Evolutionary conservation across 30 jellyfish, hydroid and myxozoan genomes (phyloP).

Genomic region (Hydra vulgaris): DNA sequence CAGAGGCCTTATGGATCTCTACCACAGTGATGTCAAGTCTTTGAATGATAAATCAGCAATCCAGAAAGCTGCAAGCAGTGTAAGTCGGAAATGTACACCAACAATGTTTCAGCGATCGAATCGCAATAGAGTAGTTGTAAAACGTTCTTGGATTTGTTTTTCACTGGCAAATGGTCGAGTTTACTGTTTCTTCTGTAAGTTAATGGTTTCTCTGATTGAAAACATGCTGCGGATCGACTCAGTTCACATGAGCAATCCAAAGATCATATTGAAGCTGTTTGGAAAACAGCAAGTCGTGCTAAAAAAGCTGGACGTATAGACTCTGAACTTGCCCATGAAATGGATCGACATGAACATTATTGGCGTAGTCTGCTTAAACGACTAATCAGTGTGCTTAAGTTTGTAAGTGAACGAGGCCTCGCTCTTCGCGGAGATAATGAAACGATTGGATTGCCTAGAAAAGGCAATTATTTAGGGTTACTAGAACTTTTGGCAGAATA

Average conservation of each 20-base stretch:
- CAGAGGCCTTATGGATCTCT: not conserved
- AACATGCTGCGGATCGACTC: not conserved
- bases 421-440: conserved; percentile 2
- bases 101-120: not conserved
- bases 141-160: conserved; percentile 9
- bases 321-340: not conserved
- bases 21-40: not conserved
- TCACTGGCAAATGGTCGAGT: too few species aligned
- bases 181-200: conserved; percentile 1
- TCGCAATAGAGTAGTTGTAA: not conserved
- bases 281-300: not conserved
- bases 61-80: not conserved
- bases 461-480: not conserved
- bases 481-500: conserved; percentile 8
- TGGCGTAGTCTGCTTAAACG: not conserved
- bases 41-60: not conserved
- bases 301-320: not conserved
- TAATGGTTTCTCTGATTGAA: not conserved
- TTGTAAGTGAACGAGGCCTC: not conserved
- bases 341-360: not conserved
- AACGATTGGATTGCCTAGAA: not conserved
- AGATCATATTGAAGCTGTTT: not conserved
- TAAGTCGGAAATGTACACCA: not conserved
- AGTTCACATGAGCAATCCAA: not conserved
- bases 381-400: not conserved